phyloP scores from a whole-genome alignment of 2,797 vertebrate species.

The Otolemur crassicaudatus region DNA sequence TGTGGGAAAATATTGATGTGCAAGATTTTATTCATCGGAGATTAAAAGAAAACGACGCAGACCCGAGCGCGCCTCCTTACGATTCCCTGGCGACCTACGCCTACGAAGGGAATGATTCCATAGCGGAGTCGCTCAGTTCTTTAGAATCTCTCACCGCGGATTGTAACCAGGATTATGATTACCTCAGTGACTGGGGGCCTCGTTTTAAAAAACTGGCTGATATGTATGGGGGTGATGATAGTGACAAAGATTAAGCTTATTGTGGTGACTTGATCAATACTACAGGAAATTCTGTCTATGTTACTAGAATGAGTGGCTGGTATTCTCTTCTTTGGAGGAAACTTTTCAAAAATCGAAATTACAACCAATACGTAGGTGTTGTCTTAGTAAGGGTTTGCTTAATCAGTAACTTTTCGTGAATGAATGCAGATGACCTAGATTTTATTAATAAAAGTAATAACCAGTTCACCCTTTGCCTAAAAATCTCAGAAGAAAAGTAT shows the following conservation, averaged over 20 bases:
- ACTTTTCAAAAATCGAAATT: conserved; percentile 52
- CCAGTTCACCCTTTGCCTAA: conserved; percentile 82
- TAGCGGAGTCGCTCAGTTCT: conserved; percentile 97
- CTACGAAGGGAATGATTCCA: conserved; percentile 95
- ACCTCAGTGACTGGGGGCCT: conserved; percentile 97
- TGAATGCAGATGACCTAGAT: conserved; percentile 80
- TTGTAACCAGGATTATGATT: conserved; percentile 96
- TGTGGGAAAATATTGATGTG: conserved; percentile 96
- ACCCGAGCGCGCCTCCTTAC: conserved; percentile 96
- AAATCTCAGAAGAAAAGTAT: conserved; percentile 75
- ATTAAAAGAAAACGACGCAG: conserved; percentile 95
- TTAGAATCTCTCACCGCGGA: conserved; percentile 94
- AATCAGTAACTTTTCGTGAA: conserved; percentile 84
- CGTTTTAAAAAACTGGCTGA: conserved; percentile 97
- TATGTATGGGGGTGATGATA: conserved; percentile 96
- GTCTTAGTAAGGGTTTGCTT: conserved; percentile 88
- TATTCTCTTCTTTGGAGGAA: conserved; percentile 74
- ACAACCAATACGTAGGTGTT: conserved; percentile 86
- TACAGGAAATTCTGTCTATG: conserved; percentile 81
- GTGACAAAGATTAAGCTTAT: conserved; percentile 89
- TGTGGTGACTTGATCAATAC: conserved; percentile 58
- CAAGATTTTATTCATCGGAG: conserved; percentile 96
- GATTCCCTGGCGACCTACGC: conserved; percentile 98
- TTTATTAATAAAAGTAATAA: conserved; percentile 59
- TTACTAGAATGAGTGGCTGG: conserved; percentile 84